Percentiles rank a stretch among this genome's conserved stretches.
Evolutionary conservation across 2,797 vertebrate species (phyloP).

Genomic region (Chrysocyon brachyurus): DNA sequence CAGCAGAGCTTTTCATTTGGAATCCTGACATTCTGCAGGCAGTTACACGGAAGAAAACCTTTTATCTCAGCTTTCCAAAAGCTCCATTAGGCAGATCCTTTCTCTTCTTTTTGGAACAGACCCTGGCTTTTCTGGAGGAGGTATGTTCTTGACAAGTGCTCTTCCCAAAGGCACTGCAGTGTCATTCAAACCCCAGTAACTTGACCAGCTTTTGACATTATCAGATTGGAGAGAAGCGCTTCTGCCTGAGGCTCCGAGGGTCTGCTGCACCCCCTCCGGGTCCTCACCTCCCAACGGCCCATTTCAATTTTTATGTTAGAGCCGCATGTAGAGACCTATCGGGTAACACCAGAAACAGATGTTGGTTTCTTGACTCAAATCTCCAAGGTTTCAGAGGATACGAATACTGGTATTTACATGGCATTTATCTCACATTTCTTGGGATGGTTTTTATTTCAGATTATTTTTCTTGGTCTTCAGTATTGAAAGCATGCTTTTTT

Average conservation of each 20-base stretch:
- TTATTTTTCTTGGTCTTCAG: constrained; percentile 56
- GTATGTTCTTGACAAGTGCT: constrained; percentile 65
- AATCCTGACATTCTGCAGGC: constrained; percentile 58
- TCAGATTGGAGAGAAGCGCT: constrained; percentile 34
- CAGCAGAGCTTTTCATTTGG: constrained; percentile 64
- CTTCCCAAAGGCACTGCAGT: constrained; percentile 52
- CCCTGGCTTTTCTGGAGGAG: constrained; percentile 65
- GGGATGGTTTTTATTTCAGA: constrained; percentile 14
- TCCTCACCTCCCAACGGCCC: neutral
- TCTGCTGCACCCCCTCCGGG: neutral
- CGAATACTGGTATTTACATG: constrained; percentile 19
- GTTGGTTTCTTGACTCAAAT: constrained; percentile 50
- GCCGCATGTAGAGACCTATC: neutral
- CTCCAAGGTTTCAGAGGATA: constrained; percentile 52
- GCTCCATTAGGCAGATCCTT: constrained; percentile 66
- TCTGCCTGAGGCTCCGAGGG: constrained; percentile 23
- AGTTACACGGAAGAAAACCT: constrained; percentile 50
- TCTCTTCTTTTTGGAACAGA: constrained; percentile 68
- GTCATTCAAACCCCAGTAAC: constrained; percentile 58
- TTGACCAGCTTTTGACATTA: constrained; percentile 6
- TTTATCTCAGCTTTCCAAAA: constrained; percentile 71
- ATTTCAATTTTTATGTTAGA: neutral
- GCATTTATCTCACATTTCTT: constrained; percentile 44
- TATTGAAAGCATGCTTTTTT: constrained; percentile 53
- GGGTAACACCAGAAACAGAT: constrained; percentile 39